These are phyloP conservation scores for Philereme vetulata DNA, from an alignment of 2,888 invertebrate species.

Conservation along the genomic window DNA sequence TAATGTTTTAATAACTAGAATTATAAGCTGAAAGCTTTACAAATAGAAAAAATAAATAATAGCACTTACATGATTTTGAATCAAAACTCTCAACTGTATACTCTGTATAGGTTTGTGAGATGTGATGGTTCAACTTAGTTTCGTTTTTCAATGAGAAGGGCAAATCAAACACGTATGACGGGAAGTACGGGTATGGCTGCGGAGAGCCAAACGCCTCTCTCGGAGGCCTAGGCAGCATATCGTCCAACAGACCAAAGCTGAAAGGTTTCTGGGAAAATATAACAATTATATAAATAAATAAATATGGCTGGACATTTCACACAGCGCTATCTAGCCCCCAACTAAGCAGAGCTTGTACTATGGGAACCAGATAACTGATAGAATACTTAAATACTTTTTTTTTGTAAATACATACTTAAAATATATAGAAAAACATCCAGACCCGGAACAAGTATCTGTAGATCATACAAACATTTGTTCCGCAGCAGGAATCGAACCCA, in stretches of 20 bases:
- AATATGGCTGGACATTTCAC: background rate
- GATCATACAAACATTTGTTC: too few relatives aligned
- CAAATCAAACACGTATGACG: slow-evolving; percentile 73
- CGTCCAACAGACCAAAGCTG: slow-evolving; percentile 70
- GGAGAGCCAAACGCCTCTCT: slow-evolving; percentile 68
- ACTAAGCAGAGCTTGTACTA: too few relatives aligned
- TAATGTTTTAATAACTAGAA: too few relatives aligned
- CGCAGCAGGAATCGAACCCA: too few relatives aligned
- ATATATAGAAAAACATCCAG: too few relatives aligned
- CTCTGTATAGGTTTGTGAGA: slow-evolving; percentile 59
- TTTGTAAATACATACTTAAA: too few relatives aligned
- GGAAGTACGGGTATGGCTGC: slow-evolving; percentile 74
- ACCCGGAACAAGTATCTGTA: too few relatives aligned
- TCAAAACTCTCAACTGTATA: slow-evolving; percentile 72
- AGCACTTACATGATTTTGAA: slow-evolving; percentile 66
- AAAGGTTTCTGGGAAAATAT: slow-evolving; percentile 71
- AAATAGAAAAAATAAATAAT: too few relatives aligned
- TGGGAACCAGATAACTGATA: too few relatives aligned
- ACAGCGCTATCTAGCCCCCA: too few relatives aligned
- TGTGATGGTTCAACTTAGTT: slow-evolving; percentile 44
- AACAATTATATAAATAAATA: background rate
- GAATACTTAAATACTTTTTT: too few relatives aligned
- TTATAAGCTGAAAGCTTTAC: too few relatives aligned
- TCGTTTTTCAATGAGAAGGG: slow-evolving; percentile 64
- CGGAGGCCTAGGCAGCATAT: slow-evolving; percentile 72